Conservation (phyloP, 1,140 invertebrate species). For the Chironomus striatipennis region DNA sequence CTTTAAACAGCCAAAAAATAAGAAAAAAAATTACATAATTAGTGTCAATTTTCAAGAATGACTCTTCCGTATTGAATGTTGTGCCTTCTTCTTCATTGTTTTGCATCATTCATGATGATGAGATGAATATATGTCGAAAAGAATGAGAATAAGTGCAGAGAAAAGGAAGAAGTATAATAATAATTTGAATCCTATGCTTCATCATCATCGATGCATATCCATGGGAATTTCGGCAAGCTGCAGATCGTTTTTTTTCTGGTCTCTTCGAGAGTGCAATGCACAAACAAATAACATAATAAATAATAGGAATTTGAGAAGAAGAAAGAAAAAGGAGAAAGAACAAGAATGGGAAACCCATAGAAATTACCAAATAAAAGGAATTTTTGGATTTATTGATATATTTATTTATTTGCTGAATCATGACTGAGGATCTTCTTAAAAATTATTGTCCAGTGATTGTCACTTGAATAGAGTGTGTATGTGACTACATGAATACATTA, state of each 20-base stretch:
- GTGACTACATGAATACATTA: too few relatives aligned
- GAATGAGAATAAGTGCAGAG: background rate
- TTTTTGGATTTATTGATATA: background rate
- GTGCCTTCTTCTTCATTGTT: background rate
- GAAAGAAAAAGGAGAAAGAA: background rate
- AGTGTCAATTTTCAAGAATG: background rate
- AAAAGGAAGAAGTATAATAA: background rate
- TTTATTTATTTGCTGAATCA: slow-evolving; percentile 14
- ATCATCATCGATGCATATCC: slow-evolving; percentile 9
- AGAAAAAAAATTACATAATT: background rate
- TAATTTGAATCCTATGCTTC: slow-evolving; percentile 13
- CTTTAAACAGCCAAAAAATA: background rate
- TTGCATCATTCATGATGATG: background rate
- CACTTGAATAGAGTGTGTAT: background rate
- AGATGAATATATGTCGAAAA: background rate
- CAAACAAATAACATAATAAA: too few relatives aligned
- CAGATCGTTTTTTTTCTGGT: background rate
- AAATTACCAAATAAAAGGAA: background rate
- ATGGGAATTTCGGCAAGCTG: slow-evolving; percentile 22
- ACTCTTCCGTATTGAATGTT: background rate
- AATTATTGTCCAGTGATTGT: background rate
- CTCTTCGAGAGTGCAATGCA: background rate
- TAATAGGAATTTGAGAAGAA: background rate
- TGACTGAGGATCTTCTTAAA: background rate
- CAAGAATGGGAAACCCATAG: background rate